A percentile compares a stretch with the other conserved stretches of the same genome.
Conservation (phyloP, 2,888 invertebrate genomes). For the Julus scandinavius region DNA sequence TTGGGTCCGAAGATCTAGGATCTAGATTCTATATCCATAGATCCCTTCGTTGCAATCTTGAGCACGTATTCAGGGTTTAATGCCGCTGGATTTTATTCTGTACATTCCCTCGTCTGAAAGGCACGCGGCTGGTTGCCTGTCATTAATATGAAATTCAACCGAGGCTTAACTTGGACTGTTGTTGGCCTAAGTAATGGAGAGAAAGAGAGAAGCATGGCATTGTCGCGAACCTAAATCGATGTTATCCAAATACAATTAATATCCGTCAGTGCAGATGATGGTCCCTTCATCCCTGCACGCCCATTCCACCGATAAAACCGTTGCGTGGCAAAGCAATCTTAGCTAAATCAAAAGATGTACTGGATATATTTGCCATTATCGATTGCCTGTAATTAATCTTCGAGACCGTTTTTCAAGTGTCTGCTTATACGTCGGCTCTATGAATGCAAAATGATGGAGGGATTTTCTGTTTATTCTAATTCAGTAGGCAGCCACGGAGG, state of each 20-base stretch:
- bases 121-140: background rate
- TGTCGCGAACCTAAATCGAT: slow-evolving; percentile 23
- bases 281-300: background rate
- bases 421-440: background rate
- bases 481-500: background rate
- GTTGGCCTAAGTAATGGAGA: slow-evolving; percentile 25
- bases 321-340: slow-evolving; percentile 8
- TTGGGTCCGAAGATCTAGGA: background rate
- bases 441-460: background rate
- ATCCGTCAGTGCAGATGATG: background rate
- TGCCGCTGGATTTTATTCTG: background rate
- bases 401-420: background rate
- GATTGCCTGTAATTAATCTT: slow-evolving; percentile 17
- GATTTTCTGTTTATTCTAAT: background rate
- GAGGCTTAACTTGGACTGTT: background rate
- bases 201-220: background rate
- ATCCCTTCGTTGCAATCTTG: slow-evolving; percentile 24
- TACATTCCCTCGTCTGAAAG: background rate
- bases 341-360: slow-evolving; percentile 24
- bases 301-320: background rate
- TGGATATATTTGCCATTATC: slow-evolving; percentile 36
- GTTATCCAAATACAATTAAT: slow-evolving; percentile 25
- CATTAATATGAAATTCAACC: slow-evolving; percentile 4
- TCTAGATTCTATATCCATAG: background rate
- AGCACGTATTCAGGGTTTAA: slow-evolving; percentile 35